Evolutionary conservation across 2,113 vertebrate genomes (phyloP), one percentile per base, ranked within the genome.

Genomic region (Caranx melampygus): DNA sequence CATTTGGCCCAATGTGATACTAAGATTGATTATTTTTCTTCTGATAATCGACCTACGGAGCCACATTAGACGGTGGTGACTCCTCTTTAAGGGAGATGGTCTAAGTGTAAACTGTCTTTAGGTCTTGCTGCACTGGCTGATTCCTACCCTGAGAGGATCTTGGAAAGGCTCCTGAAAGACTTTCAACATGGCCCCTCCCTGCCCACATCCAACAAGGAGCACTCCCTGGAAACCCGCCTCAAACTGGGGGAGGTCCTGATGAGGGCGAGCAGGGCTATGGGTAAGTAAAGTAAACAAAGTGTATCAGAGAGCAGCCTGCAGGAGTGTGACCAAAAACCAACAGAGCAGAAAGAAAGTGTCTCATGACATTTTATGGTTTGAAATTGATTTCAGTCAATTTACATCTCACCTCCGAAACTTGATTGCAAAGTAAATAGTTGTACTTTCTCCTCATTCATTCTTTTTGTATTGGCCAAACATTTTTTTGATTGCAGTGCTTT

Each of bases 241-340:
- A 99, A 99, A 93, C 85, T 97, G 40, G 98, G 97, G 2, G 98
- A 99, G 83, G 96, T 96, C 45, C 94, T 99, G 87, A 97, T 99
- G 96, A 96, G 98, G 40, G 90, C 95, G 18, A 96, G 96, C 65
- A 91, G 95, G 61, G 96, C 94, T 0, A 91, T 99, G 91, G 98
- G 98, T 99, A 90, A 96, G 97, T 4, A 37, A 37, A 37, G 8
- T 37, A 37, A 37, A 37, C 8, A 9, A 42, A 10, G 40, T 42
- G 40, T 10, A 42, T 10, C 40, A 42, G 40, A 42, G 6, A 2
- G 3, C 8, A 8, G 40, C 40, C 11, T 42, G 40, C 8, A 9
- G 8, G 40, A 42, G 8, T 37, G 37, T 37, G 3, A 37, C 37
- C 37, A 37, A 37, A 37, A 37, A 37, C 8, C 8, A 8, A 37